Base-by-base conservation (phyloP, 2,797 vertebrate genomes). In the Myripristis jacobus region DNA sequence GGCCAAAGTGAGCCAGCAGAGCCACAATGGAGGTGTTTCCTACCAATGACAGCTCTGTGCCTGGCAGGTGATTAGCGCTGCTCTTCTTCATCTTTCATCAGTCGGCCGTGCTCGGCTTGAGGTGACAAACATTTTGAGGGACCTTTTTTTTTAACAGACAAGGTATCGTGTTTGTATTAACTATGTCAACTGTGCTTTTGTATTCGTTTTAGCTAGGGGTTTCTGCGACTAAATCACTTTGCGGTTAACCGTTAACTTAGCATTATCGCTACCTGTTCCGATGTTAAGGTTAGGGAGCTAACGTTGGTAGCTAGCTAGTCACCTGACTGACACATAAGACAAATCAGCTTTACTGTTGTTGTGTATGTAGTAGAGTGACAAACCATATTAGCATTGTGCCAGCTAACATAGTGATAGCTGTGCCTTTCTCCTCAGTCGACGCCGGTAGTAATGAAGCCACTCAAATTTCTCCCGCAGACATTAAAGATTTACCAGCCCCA, bases 11-110 rank as follows among this genome's bases (percentile, higher is more conserved):
- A 62, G 18, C 16, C 8, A 0, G 0, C 24, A 8, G 89, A 89
- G 79, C 87, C 91, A 75, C 54, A 85, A 89, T 91, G 90, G 84
- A 60, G 80, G 38, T 48, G 73, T 78, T 84, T 84, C 81, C 77
- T 74, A 83, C 67, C 68, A 38, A 76, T 88, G 83, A 88, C 81
- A 31, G 71, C 79, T 86, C 81, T 5, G 85, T 90, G 76, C 81
- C 93, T 53, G 52, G 73, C 88, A 91, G 88, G 88, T 92, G 90
- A 90, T 89, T 80, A 88, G 61, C 75, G 54, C 65, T 77, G 94
- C 78, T 92, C 92, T 81, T 90, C 80, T 75, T 73, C 50, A 38
- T 38, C 36, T 31, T 47, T 60, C 31, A 55, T 34, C 19, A 65
- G 21, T 12, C 70, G 67, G 41, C 27, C 3, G 27, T 29, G 27